These are phyloP conservation scores for Alauda arvensis DNA, from an alignment of 2,797 vertebrate species.

Conservation along the genomic window DNA sequence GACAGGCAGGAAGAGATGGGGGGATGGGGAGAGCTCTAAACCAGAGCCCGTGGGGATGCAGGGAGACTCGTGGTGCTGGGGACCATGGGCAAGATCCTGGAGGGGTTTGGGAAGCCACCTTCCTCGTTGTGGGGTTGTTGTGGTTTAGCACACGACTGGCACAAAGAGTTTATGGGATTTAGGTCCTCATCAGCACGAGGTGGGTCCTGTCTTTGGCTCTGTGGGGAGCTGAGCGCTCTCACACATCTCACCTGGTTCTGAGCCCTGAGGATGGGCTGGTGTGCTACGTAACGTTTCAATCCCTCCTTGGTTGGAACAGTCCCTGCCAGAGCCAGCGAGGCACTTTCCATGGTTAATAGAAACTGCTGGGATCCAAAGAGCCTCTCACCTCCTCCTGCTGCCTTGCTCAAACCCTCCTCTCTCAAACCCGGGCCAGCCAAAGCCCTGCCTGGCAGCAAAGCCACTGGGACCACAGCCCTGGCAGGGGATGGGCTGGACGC, in stretches of 20 bases:
- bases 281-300: not conserved
- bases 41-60: fast-evolving
- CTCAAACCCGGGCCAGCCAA: not conserved
- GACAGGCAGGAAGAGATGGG: not conserved
- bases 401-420: not conserved
- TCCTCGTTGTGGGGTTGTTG: not conserved
- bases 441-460: not conserved
- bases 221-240: not conserved
- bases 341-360: not conserved
- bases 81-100: fast-evolving
- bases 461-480: not conserved
- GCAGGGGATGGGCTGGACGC: fast-evolving
- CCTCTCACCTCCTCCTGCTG: not conserved
- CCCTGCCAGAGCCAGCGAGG: not conserved
- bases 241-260: fast-evolving
- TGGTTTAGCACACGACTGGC: not conserved
- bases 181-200: not conserved
- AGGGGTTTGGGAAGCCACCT: not conserved
- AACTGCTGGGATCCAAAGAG: not conserved
- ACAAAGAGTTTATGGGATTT: not conserved
- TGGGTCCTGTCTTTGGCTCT: not conserved
- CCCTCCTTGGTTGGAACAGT: not conserved
- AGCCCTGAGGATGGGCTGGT: not conserved
- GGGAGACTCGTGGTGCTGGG: not conserved
- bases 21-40: not conserved